Percentiles rank a stretch among this genome's conserved stretches.
Evolutionary conservation across 1,140 invertebrate genomes (phyloP).

Genomic region (Cydia strobilella): DNA sequence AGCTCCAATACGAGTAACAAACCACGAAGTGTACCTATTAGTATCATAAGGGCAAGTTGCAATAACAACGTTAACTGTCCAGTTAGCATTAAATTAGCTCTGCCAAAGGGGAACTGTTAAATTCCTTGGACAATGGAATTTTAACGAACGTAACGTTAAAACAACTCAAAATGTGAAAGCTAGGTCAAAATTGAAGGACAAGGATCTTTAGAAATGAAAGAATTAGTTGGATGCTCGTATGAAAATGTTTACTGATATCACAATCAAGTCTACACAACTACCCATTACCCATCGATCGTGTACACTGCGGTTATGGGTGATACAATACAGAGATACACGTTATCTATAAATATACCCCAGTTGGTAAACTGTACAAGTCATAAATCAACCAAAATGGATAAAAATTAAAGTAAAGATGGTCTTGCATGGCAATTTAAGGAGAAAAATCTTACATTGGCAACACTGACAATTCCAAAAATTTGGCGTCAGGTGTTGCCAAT

Average conservation of each 20-base stretch:
- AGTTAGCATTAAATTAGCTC: too few species aligned
- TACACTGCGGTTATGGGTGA: conserved; percentile 68
- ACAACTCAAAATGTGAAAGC: not conserved
- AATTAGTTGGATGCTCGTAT: conserved; percentile 75
- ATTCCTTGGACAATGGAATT: too few species aligned
- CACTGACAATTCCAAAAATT: not conserved
- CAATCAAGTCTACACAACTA: conserved; percentile 79
- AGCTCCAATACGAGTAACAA: too few species aligned
- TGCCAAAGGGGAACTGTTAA: too few species aligned
- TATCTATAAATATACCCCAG: conserved; percentile 35
- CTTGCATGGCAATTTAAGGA: not conserved
- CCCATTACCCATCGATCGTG: conserved; percentile 70
- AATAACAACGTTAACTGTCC: too few species aligned
- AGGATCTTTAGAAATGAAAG: conserved; percentile 57
- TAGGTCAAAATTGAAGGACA: not conserved
- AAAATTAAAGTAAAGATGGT: not conserved
- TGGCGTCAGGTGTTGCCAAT: not conserved
- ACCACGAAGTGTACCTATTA: too few species aligned
- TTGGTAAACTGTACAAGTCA: conserved; percentile 11
- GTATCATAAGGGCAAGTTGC: too few species aligned
- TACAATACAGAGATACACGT: conserved; percentile 59
- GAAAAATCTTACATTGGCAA: not conserved
- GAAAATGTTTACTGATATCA: conserved; percentile 81
- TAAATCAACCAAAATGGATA: not conserved
- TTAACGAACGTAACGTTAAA: too few species aligned